These are phyloP conservation scores for Sylvilagus bachmani DNA, from an alignment of 2,113 vertebrate genomes.

Conservation along the genomic window DNA sequence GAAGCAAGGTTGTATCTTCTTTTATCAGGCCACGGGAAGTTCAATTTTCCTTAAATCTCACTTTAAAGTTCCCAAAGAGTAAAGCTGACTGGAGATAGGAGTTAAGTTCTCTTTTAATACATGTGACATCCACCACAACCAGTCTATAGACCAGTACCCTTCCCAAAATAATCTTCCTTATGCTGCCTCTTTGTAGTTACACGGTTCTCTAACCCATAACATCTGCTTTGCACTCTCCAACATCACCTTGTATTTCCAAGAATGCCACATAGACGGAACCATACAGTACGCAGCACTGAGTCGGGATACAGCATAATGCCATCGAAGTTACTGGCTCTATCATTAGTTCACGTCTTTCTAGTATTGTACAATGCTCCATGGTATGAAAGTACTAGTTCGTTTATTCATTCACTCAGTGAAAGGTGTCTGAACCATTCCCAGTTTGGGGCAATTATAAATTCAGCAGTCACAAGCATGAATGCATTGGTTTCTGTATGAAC, in stretches of 20 bases:
- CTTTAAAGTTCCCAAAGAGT: not conserved
- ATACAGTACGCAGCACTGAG: not conserved
- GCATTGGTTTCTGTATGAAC: not conserved
- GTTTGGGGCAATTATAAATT: conserved; percentile 31
- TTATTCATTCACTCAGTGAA: conserved; percentile 34
- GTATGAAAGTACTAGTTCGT: not conserved
- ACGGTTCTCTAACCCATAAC: not conserved
- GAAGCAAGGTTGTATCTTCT: conserved; percentile 50
- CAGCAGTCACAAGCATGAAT: conserved; percentile 2
- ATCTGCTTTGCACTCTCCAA: conserved; percentile 2
- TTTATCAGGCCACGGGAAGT: not conserved
- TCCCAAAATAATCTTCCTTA: not conserved
- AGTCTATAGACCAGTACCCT: not conserved
- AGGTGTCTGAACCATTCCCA: not conserved
- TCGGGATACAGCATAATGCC: not conserved
- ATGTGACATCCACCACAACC: not conserved
- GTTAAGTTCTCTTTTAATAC: conserved; percentile 19
- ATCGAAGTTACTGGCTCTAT: not conserved
- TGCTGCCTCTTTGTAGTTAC: not conserved
- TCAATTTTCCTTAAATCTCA: conserved; percentile 20
- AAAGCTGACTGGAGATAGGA: not conserved
- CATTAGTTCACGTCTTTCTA: not conserved
- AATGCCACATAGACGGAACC: conserved; percentile 20
- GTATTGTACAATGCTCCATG: conserved; percentile 27
- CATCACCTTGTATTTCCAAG: conserved; percentile 22